A percentile compares a stretch with the other conserved stretches of the same genome.
Conservation (phyloP, 2,797 vertebrate genomes). For the Gymnoscopelus braueri region DNA sequence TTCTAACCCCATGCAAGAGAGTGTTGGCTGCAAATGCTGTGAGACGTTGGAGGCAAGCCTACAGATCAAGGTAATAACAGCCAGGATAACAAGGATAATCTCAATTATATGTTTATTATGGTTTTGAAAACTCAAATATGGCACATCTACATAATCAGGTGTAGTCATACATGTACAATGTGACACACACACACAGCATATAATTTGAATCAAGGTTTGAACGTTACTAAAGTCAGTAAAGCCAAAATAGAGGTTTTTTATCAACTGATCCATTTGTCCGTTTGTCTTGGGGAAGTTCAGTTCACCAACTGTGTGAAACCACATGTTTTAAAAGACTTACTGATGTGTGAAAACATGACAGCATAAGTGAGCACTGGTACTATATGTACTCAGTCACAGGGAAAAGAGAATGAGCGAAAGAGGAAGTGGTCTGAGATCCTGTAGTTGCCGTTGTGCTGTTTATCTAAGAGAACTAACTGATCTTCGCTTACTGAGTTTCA, state of each 20-base stretch:
- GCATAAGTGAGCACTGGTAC: too few relatives aligned
- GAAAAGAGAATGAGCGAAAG: conserved; percentile 50
- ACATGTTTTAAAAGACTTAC: too few relatives aligned
- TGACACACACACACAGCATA: background rate
- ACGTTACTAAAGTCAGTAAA: background rate
- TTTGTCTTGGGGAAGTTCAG: too few relatives aligned
- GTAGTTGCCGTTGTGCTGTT: conserved; percentile 32
- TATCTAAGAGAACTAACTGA: background rate
- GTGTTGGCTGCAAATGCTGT: conserved; percentile 1
- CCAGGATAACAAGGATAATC: too few relatives aligned
- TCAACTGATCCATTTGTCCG: background rate
- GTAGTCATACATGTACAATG: too few relatives aligned
- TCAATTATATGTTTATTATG: too few relatives aligned
- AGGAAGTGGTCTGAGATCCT: conserved; percentile 66
- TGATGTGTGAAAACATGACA: too few relatives aligned
- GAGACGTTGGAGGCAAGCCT: background rate
- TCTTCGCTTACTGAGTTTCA: background rate
- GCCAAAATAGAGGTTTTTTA: conserved; percentile 4
- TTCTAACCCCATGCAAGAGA: conserved; percentile 6
- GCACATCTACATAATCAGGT: too few relatives aligned
- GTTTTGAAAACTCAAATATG: too few relatives aligned
- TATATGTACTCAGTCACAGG: background rate
- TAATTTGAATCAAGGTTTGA: too few relatives aligned
- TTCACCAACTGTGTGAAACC: too few relatives aligned
- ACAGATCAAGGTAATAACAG: background rate